Base-by-base conservation (phyloP, 2,113 vertebrate genomes). In the Bolborhynchus lineola region DNA sequence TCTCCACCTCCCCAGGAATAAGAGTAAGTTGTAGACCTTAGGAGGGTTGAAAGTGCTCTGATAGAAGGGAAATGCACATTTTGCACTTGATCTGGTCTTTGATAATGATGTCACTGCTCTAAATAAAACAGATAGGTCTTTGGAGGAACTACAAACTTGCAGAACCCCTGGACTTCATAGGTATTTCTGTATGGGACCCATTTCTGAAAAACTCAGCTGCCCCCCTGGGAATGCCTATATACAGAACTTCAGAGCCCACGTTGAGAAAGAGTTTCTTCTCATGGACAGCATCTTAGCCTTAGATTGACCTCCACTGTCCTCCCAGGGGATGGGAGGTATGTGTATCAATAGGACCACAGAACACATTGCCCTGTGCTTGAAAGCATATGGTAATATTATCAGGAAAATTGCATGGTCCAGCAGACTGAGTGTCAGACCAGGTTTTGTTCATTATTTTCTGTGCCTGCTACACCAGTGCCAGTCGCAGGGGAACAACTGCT, bases 401-500 rank as follows among this genome's bases (percentile, higher is more conserved):
- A 47, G 20, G 62, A 67, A 76, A 83, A 80, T 29, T 16, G 50
- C 37, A 23, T 10, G 67, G 41, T 12, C 35, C n/a, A 14, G 7
- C 13, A 77, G 35, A 52, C 20, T 24, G 31, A 5, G 18, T 26
- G 41, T 57, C 35, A 46, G 33, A 62, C 10, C 35, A 57, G 25
- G 4, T 23, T 71, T 86, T 77, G 24, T 82, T 41, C 26, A 7
- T 16, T 28, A 6, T 47, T 87, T 87, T 64, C 52, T 76, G 50
- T 70, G 16, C 44, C 53, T 60, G 35, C 55, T 62, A 21, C 33
- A 6, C 25, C 0, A 0, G 33, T 15, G 10, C 8, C 41, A 87
- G 26, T 8, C 1, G 0, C 8, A 6, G 5, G 12, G n/a, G 23
- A 6, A 67, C 29, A 25, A 16, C 46, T 25, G 26, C 50, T 62